Percentiles rank a stretch among this genome's conserved stretches.
Evolutionary conservation across 2,797 vertebrate genomes (phyloP).

Genomic region (Notamacropus eugenii): DNA sequence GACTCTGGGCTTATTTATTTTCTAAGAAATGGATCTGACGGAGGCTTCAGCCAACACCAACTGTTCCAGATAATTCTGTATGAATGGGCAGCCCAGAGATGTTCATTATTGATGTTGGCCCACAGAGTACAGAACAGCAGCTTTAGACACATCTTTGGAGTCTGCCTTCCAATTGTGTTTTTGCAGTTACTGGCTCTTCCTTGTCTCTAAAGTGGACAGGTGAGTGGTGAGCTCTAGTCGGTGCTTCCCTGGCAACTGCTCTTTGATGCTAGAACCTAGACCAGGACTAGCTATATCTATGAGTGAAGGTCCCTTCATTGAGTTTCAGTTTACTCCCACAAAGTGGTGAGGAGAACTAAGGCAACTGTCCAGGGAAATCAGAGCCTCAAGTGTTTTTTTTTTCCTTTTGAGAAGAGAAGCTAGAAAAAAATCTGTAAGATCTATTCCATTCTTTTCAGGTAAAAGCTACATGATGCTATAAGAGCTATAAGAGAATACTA

Average conservation of each 20-base stretch:
- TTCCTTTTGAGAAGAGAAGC: neutral
- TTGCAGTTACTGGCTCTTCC: neutral
- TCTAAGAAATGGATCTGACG: conserved; percentile 54
- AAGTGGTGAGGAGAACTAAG: neutral
- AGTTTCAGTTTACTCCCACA: neutral
- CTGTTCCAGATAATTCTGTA: conserved; percentile 43
- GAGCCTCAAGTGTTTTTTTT: neutral
- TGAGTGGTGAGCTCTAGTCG: neutral
- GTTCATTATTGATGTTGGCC: conserved; percentile 28
- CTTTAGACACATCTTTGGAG: conserved; percentile 36
- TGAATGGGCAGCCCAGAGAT: neutral
- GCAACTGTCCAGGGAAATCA: neutral
- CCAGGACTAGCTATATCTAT: neutral
- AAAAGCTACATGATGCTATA: neutral
- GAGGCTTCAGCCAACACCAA: neutral
- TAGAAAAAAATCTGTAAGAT: neutral
- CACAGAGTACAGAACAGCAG: conserved; percentile 22
- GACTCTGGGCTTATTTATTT: conserved; percentile 69
- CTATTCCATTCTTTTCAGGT: neutral
- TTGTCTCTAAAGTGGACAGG: neutral
- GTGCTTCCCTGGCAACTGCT: neutral
- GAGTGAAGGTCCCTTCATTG: neutral
- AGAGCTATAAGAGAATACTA: neutral
- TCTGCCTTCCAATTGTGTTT: neutral
- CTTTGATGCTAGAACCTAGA: neutral